Conservation (phyloP, 2,113 vertebrate genomes). For the Eurystomus gularis region DNA sequence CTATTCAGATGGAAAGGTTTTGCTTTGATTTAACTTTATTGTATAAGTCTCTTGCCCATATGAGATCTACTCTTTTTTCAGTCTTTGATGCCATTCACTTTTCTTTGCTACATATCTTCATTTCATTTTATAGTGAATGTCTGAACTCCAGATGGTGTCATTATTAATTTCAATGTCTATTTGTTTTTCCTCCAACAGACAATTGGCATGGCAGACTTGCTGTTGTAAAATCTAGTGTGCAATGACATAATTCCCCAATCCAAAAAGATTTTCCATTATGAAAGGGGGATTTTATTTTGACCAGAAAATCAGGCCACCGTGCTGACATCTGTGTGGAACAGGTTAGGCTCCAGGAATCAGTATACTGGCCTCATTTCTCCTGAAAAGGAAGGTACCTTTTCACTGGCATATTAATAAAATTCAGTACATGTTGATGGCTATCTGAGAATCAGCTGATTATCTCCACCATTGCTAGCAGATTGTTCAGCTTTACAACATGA, state of each 20-base stretch:
- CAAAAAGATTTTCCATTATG: not conserved
- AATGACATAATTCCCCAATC: not conserved
- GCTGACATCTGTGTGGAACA: not conserved
- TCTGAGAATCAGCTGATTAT: not conserved
- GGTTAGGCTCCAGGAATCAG: not conserved
- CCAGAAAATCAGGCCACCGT: not conserved
- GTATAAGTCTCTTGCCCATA: not conserved
- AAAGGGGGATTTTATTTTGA: not conserved
- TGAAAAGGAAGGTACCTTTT: not conserved
- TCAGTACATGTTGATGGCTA: not conserved
- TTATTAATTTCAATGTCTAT: conserved; percentile 7
- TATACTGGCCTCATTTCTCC: not conserved
- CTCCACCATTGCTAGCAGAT: not conserved
- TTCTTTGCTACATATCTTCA: not conserved
- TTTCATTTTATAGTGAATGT: not conserved
- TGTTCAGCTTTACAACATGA: not conserved
- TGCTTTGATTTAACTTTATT: not conserved
- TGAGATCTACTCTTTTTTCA: not conserved
- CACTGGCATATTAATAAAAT: not conserved
- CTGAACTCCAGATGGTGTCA: conserved; percentile 1
- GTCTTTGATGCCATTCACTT: not conserved
- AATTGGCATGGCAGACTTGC: not conserved
- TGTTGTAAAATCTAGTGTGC: not conserved
- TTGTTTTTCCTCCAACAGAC: not conserved
- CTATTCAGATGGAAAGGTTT: not conserved